phyloP scores from a whole-genome alignment of 2,113 vertebrate species.

The Bubo blakistoni region DNA sequence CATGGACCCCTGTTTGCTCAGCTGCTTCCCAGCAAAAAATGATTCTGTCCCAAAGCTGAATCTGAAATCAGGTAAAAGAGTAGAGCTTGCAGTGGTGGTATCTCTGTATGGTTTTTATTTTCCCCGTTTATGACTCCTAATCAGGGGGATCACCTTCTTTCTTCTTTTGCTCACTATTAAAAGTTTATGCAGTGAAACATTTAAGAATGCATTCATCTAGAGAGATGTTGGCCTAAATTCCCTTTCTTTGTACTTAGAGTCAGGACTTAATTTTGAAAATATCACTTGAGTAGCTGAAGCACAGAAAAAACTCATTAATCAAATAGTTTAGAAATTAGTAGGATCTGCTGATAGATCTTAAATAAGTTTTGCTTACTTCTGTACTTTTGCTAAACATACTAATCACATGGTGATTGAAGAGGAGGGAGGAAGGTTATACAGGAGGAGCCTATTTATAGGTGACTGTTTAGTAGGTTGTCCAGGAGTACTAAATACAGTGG shows the following conservation, averaged over 20 bases:
- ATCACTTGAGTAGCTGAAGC: neutral
- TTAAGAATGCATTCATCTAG: neutral
- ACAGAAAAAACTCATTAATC: neutral
- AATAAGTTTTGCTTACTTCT: neutral
- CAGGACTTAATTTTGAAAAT: neutral
- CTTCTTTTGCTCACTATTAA: neutral
- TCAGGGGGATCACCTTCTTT: neutral
- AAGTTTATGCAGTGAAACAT: neutral
- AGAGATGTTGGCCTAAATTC: neutral
- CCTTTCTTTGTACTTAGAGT: neutral
- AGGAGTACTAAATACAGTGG: neutral
- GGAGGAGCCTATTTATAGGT: neutral
- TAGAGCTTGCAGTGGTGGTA: neutral
- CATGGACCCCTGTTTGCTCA: neutral
- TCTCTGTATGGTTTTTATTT: neutral
- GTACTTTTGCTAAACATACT: neutral
- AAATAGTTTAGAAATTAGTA: neutral
- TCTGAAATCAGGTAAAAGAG: neutral
- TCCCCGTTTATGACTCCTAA: neutral
- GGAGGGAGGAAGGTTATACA: neutral
- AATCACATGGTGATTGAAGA: neutral
- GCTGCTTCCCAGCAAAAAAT: constrained; percentile 13
- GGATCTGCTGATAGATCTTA: neutral
- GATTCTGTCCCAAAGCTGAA: neutral
- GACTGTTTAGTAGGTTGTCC: neutral